A percentile compares a stretch with the other conserved stretches of the same genome.
phyloP scores from a whole-genome alignment of 1,140 invertebrate species.

The Elymnias hypermnestra region DNA sequence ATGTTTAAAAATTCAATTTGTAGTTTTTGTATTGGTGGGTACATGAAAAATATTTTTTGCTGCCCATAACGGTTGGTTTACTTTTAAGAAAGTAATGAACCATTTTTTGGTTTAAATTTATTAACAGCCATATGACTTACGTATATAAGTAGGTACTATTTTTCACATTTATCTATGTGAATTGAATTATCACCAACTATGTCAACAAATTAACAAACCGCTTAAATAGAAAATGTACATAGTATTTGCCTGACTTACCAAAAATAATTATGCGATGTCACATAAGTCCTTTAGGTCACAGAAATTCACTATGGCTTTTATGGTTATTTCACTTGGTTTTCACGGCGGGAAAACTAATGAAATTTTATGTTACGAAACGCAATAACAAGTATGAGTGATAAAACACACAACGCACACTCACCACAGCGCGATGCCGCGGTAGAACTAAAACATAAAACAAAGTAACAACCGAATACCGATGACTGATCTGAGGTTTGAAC shows the following conservation, averaged over 20 bases:
- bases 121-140: too few relatives aligned
- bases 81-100: too few relatives aligned
- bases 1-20: too few relatives aligned
- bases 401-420: conserved; percentile 18
- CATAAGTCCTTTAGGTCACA: background rate
- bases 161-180: too few relatives aligned
- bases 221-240: background rate
- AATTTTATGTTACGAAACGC: conserved; percentile 34
- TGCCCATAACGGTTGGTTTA: too few relatives aligned
- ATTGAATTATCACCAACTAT: background rate
- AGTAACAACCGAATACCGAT: too few relatives aligned
- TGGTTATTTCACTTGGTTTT: conserved; percentile 67
- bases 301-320: conserved; percentile 52
- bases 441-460: conserved; percentile 41
- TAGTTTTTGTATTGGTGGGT: too few relatives aligned
- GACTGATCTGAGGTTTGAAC: too few relatives aligned
- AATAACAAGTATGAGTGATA: conserved; percentile 6
- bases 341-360: conserved; percentile 57
- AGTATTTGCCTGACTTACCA: conserved; percentile 23
- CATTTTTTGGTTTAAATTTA: too few relatives aligned
- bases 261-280: conserved; percentile 7
- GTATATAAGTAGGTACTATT: too few relatives aligned
- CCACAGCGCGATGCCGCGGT: conserved; percentile 14
- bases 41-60: too few relatives aligned
- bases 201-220: background rate